Percentiles rank a stretch among this genome's conserved stretches.
These are phyloP conservation scores for Zaprionus lachaisei DNA, from an alignment of 1,140 invertebrate species.

Conservation along the genomic window DNA sequence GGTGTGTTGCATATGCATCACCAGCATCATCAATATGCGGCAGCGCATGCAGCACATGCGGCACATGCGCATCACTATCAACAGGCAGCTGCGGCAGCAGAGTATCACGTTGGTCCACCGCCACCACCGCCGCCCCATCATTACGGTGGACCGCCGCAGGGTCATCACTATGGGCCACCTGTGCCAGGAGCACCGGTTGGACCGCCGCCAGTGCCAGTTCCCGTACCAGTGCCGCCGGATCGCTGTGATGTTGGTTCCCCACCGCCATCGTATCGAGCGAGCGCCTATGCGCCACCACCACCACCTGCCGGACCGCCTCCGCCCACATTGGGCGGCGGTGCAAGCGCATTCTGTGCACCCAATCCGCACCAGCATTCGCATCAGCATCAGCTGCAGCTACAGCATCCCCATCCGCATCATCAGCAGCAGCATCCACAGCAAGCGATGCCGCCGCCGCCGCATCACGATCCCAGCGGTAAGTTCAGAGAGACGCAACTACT, in stretches of 20 bases:
- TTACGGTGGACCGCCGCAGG: slow-evolving; percentile 45
- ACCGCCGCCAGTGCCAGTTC: slow-evolving; percentile 40
- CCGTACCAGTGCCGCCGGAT: slow-evolving; percentile 45
- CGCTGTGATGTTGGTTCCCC: slow-evolving; percentile 78
- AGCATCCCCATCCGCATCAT: slow-evolving; percentile 63
- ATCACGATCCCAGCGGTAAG: slow-evolving; percentile 82
- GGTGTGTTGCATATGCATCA: slow-evolving; percentile 64
- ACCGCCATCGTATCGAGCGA: slow-evolving; percentile 77
- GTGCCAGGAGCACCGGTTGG: slow-evolving; percentile 43
- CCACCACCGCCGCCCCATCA: slow-evolving; percentile 57
- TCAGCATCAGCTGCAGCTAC: slow-evolving; percentile 60
- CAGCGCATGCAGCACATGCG: slow-evolving; percentile 49
- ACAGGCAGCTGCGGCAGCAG: slow-evolving; percentile 72
- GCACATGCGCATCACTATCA: slow-evolving; percentile 62
- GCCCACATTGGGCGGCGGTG: slow-evolving; percentile 67
- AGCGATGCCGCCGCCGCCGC: slow-evolving; percentile 46
- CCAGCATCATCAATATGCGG: slow-evolving; percentile 67
- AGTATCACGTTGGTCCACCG: slow-evolving; percentile 61
- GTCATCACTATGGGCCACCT: slow-evolving; percentile 64
- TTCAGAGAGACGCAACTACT: slow-evolving; percentile 22
- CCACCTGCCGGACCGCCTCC: slow-evolving; percentile 46
- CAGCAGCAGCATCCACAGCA: slow-evolving; percentile 52
- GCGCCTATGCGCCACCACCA: slow-evolving; percentile 63
- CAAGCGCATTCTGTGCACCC: slow-evolving; percentile 80
- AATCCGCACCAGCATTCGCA: slow-evolving; percentile 76